These are phyloP conservation scores for Phortica magna DNA, from an alignment of 2,888 invertebrate species.

Conservation along the genomic window DNA sequence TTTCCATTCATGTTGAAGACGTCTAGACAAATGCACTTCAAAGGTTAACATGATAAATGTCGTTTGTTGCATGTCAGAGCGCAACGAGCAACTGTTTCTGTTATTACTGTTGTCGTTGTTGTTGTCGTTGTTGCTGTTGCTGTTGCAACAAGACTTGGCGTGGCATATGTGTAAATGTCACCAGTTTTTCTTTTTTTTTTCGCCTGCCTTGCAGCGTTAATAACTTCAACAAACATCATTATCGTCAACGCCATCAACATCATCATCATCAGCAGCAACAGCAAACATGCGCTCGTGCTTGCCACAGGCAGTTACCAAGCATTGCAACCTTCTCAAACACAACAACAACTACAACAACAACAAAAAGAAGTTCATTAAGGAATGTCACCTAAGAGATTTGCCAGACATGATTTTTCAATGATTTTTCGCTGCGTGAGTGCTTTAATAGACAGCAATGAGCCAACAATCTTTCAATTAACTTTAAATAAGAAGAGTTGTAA, in stretches of 20 bases:
- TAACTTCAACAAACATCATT: neutral
- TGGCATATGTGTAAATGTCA: constrained; percentile 61
- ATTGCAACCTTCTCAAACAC: neutral
- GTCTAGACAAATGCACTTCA: constrained; percentile 73
- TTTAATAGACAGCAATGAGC: neutral
- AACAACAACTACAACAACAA: neutral
- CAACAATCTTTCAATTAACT: neutral
- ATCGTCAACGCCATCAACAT: neutral
- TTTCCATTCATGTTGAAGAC: constrained; percentile 63
- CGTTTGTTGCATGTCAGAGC: constrained; percentile 70
- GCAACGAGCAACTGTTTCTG: constrained; percentile 61
- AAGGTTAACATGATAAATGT: constrained; percentile 73
- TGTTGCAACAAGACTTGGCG: constrained; percentile 54
- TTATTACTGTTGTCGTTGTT: constrained; percentile 45
- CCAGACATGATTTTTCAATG: neutral
- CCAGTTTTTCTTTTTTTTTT: constrained; percentile 39
- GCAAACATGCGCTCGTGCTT: neutral
- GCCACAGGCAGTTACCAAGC: neutral
- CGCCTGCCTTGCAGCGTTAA: constrained; percentile 12
- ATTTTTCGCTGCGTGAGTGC: neutral
- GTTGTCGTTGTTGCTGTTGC: constrained; percentile 51
- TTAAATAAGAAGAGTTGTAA: too few relatives aligned
- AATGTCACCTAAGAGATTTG: neutral
- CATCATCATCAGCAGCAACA: neutral
- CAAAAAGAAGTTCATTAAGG: neutral